Base-by-base conservation (phyloP, 2,888 invertebrate genomes). In the Agrochola circellaris region DNA sequence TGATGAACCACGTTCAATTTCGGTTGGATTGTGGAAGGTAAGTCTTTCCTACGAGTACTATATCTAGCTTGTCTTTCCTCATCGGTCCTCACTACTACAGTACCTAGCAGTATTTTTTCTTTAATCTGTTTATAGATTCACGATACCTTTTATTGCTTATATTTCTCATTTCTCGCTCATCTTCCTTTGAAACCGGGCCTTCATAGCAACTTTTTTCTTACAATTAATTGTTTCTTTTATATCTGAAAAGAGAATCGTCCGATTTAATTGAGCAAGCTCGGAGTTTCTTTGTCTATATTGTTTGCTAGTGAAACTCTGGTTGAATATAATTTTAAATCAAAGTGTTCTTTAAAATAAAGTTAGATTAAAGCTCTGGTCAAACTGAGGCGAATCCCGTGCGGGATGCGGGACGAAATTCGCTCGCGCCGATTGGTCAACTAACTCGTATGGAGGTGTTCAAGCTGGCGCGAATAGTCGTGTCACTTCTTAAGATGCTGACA, bases 171-270 rank as follows among this genome's bases (percentile, higher is more conserved):
- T 42, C 23, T 67, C 76, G 62, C 73, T 80, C 78, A 62, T 70
- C 60, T 74, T 7, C 0, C 67, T 15, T 2, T 26, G 60, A 60
- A 17, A 60, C 61, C 61, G 30, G 20, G 20, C 75, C 83, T 79
- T 76, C 64, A 62, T 62, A 72, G 34, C 51, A 84, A 84, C 77
- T 86, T 88, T 86, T 81, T 80, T 77, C 86, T 83, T 81, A 75
- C 73, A 88, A 87, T 90, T 91, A 91, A 91, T 90, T 89, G 88
- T 90, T 87, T 87, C 87, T 79, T 86, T 88, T 85, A 84, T 83
- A 84, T 89, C 87, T 88, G 75, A 64, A 77, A 84, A 86, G 82
- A 77, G 88, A 84, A 73, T 75, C 84, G 79, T 81, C 56, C 66
- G 81, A 87, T 88, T 89, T 89, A 90, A 90, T 90, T 91, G 88